Conservation (phyloP, 2,888 invertebrate species). For the Agrochola circellaris region DNA sequence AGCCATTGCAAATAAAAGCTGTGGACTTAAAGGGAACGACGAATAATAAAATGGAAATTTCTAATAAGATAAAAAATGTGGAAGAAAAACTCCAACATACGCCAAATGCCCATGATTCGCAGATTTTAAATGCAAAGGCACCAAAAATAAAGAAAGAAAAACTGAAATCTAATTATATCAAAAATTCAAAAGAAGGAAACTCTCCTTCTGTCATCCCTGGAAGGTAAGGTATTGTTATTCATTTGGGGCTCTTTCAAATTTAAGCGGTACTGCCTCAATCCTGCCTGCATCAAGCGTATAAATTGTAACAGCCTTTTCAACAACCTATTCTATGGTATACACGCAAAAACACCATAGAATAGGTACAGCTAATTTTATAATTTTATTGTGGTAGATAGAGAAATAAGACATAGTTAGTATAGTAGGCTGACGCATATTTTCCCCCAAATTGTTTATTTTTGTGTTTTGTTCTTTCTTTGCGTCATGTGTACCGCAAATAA, state of each 20-base stretch:
- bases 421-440: too few relatives aligned
- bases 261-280: neutral
- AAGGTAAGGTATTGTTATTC: conserved; percentile 46
- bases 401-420: too few relatives aligned
- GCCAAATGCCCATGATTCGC: conserved; percentile 18
- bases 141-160: conserved; percentile 56
- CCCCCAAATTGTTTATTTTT: too few relatives aligned
- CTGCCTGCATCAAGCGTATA: neutral
- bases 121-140: conserved; percentile 30
- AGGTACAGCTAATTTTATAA: neutral
- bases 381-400: too few relatives aligned
- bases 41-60: conserved; percentile 29
- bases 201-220: conserved; percentile 28
- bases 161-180: conserved; percentile 42
- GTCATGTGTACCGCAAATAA: too few relatives aligned
- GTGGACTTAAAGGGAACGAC: conserved; percentile 11
- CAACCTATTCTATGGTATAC: neutral
- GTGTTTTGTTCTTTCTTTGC: too few relatives aligned
- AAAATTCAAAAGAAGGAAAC: conserved; percentile 46
- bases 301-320: neutral
- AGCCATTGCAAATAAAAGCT: conserved; percentile 53
- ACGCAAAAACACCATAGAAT: neutral
- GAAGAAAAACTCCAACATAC: conserved; percentile 24
- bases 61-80: conserved; percentile 30
- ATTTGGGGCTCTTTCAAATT: neutral